Base-by-base conservation (phyloP, 2,888 invertebrate species). In the Charanyca ferruginea region DNA sequence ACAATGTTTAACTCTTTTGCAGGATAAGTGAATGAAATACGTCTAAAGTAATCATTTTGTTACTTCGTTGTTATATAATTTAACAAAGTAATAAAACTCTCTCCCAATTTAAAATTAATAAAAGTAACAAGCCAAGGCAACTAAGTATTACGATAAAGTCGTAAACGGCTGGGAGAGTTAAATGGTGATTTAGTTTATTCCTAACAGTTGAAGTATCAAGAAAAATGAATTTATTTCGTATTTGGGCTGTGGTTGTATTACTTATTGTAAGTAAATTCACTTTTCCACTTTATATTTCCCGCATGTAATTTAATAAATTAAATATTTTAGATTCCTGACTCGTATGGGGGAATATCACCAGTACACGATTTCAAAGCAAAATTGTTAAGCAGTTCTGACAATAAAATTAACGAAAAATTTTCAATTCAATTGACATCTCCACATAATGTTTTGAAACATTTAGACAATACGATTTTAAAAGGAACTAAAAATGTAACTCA, bases 1-100 rank as follows among this genome's bases (percentile, higher is more conserved):
- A 93, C 89, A 32, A 93, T 94, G 93, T 94, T 83, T 55, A 94
- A 94, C 76, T 84, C 95, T 11, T 95, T 95, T 80, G 92, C 91
- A 72, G 95, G 95, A 79, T 94, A 92, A 71, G 7, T 41, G 11
- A 32, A 32, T 28, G 5, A n/a, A 13, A 22, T 57, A 49, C 54
- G 32, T 60, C 1, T 22, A 41, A 70, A 55, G 49, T 55, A 55
- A 55, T 55, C 0, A 7, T 18, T 35, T 42, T 28, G 1, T n/a
- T 38, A 20, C 8, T n/a, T 0, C 5, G 8, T 3, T 5, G 23
- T 42, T 35, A 25, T 35, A 16, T n/a, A 9, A 32, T 51, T 49
- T 25, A 41, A 38, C 3, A 22, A 23, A 64, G 52, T 23, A 45
- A 80, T 83, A 63, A 66, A 71, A 61, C 6, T 35, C 13, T 11